A percentile compares a stretch with the other conserved stretches of the same genome.
Conservation (phyloP, 2,797 vertebrate genomes). For the Xenops minutus region DNA sequence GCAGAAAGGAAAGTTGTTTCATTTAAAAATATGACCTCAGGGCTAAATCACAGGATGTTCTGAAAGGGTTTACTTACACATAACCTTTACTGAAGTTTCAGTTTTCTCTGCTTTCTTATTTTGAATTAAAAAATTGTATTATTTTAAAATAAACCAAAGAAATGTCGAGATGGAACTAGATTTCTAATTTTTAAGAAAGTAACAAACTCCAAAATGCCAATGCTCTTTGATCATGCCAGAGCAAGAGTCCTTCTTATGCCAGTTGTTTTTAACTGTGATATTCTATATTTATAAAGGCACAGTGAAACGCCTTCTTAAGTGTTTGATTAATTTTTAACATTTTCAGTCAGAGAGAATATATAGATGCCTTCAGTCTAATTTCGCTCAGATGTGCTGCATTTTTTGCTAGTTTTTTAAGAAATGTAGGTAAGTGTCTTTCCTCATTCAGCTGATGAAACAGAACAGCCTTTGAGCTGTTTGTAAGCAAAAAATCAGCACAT, state of each 20-base stretch:
- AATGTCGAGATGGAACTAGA: not conserved
- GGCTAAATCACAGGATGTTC: fast-evolving
- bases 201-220: not conserved
- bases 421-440: fast-evolving
- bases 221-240: not conserved
- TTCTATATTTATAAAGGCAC: not conserved
- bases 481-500: not conserved
- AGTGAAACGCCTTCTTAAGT: not conserved
- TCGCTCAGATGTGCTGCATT: not conserved
- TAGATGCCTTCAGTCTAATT: not conserved
- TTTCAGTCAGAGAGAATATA: not conserved
- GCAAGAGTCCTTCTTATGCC: not conserved
- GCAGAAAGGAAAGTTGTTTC: not conserved
- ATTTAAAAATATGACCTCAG: not conserved
- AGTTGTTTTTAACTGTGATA: not conserved
- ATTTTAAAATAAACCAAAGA: not conserved
- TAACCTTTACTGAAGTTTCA: not conserved
- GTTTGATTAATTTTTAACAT: not conserved
- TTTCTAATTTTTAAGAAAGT: not conserved
- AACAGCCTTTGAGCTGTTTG: not conserved
- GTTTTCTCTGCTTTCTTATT: not conserved
- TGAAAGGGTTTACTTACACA: not conserved
- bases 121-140: not conserved
- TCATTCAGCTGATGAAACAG: not conserved
- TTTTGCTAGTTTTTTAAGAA: not conserved